Evolutionary conservation across 2,797 vertebrate species (phyloP), one percentile per base, ranked within the genome.

Genomic region (Syndactyla subalaris): DNA sequence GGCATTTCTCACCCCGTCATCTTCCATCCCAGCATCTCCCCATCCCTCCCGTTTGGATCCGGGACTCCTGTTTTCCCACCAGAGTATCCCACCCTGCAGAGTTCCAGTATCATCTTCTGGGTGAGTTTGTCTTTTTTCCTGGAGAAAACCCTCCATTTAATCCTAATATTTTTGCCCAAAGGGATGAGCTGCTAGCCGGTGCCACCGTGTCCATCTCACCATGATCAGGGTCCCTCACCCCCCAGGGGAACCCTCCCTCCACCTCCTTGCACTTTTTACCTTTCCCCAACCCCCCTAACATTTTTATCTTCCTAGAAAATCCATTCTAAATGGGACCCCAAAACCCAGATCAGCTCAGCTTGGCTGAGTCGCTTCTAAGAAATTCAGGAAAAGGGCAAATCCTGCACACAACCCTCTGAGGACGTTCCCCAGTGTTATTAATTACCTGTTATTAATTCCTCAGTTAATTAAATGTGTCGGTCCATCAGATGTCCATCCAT

Each of bases 361-460:
- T 24, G 34, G 30, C 48, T 61, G 48, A 66, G 74, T 18, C 1
- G 0, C n/a, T 55, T 54, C 63, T 12, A 36, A 22, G 26, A 76
- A 66, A 72, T 39, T 26, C 43, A 22, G 62, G 57, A 21, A 41
- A 54, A 45, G 10, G 43, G 39, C 48, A 91, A 75, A 75, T 61
- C 80, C 59, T 18, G 11, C 57, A 17, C 52, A 19, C 5, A 10
- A 1, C 4, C 1, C 9, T 5, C 5, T 5, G 7, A 2, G 36
- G 38, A 24, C 0, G 0, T 46, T 41, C 24, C 19, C 30, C 17
- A 3, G 18, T 3, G 41, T 54, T 30, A 5, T 23, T 62, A 45
- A 83, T 79, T 68, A 82, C 68, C 29, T 36, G 43, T 6, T 6
- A 10, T 11, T 30, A 38, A 9, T 65, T 72, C 30, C 36, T 43